Conservation (phyloP, 1,140 invertebrate species). For the Idris sp. region DNA sequence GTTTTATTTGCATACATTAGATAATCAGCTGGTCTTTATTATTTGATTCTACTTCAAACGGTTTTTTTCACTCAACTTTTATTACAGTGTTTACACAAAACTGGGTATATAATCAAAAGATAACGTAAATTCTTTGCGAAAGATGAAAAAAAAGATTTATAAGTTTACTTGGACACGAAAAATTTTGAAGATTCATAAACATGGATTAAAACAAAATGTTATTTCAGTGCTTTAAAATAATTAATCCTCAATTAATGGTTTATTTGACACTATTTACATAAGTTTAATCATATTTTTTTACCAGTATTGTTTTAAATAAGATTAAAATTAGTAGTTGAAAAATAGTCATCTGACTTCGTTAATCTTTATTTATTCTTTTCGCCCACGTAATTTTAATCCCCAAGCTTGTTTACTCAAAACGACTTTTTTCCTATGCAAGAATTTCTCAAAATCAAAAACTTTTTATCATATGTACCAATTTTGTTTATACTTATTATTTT, state of each 20-base stretch:
- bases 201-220: constrained; percentile 13
- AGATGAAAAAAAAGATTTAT: constrained; percentile 22
- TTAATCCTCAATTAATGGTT: too few species aligned
- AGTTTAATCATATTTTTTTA: neutral
- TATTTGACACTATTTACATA: neutral
- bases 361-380: constrained; percentile 17
- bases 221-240: too few species aligned
- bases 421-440: too few species aligned
- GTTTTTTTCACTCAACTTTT: constrained; percentile 20
- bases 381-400: constrained; percentile 13
- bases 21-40: constrained; percentile 38
- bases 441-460: too few species aligned
- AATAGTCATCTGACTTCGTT: constrained; percentile 14
- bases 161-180: constrained; percentile 18
- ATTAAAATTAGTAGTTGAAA: constrained; percentile 22
- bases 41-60: constrained; percentile 5
- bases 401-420: constrained; percentile 10
- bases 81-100: constrained; percentile 36
- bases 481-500: too few species aligned
- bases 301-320: constrained; percentile 16
- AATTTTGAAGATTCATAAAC: constrained; percentile 10
- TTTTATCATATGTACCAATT: too few species aligned
- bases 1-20: constrained; percentile 36
- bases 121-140: constrained; percentile 1
- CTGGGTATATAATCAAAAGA: constrained; percentile 12